Conservation (phyloP, 2,797 vertebrate species). For the Rousettus madagascariensis region DNA sequence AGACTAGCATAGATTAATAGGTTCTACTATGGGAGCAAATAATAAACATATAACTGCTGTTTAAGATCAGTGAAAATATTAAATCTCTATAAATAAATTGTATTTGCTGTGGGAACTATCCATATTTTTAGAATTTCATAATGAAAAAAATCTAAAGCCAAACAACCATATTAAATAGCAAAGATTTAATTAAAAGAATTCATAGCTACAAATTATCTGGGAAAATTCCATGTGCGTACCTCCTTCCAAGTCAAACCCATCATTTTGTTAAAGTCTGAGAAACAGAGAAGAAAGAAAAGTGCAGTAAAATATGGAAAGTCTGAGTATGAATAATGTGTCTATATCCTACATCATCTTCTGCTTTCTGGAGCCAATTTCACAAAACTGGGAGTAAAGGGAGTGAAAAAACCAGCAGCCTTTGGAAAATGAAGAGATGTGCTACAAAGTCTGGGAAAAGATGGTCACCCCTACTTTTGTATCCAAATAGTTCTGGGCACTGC, state of each 20-base stretch:
- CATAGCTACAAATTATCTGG: neutral
- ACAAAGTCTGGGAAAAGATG: conserved; percentile 1
- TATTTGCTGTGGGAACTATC: neutral
- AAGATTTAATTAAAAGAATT: neutral
- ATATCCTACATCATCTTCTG: neutral
- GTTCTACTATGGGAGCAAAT: neutral
- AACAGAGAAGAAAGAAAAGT: neutral
- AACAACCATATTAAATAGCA: neutral
- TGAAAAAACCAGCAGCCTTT: conserved; percentile 16
- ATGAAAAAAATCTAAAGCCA: neutral
- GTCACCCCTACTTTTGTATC: neutral
- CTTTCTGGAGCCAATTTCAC: conserved; percentile 48
- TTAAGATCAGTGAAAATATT: neutral
- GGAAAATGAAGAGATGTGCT: neutral
- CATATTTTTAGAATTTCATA: conserved; percentile 12
- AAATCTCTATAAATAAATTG: neutral
- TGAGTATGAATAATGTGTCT: neutral
- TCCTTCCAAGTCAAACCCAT: neutral
- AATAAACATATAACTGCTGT: neutral
- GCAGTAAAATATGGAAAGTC: neutral
- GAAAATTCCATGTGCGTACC: neutral
- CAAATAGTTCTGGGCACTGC: neutral
- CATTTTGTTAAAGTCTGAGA: neutral
- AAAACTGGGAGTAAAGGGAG: conserved; percentile 7
- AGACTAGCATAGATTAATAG: neutral